A percentile compares a stretch with the other conserved stretches of the same genome.
phyloP scores from a whole-genome alignment of 2,113 vertebrate genomes.

The Platysternon megacephalum region DNA sequence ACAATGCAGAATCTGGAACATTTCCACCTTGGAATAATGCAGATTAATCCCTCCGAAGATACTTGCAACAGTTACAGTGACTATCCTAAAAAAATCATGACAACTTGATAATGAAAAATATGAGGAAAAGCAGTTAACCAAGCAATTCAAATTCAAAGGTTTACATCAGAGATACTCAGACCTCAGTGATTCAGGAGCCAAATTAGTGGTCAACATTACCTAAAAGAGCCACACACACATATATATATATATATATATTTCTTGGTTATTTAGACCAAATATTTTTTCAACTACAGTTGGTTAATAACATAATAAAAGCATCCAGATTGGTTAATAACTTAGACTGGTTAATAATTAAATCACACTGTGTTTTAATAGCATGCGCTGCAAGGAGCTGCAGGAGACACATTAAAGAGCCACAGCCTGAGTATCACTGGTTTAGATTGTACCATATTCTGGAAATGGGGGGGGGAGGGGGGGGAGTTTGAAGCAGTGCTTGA shows the following conservation, averaged over 20 bases:
- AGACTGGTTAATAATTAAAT: too few relatives aligned
- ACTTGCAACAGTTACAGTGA: slow-evolving; percentile 41
- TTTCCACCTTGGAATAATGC: slow-evolving; percentile 49
- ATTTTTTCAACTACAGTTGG: too few relatives aligned
- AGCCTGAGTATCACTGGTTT: too few relatives aligned
- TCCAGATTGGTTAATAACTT: neutral
- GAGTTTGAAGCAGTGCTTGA: too few relatives aligned
- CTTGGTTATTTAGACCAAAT: too few relatives aligned
- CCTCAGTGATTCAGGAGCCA: neutral
- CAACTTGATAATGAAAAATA: slow-evolving; percentile 22
- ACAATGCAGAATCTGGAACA: slow-evolving; percentile 37
- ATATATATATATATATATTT: too few relatives aligned
- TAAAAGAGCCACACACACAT: neutral
- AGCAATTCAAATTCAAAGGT: slow-evolving; percentile 48
- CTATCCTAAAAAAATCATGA: slow-evolving; percentile 56
- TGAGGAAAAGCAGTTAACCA: slow-evolving; percentile 37
- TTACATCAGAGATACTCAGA: neutral
- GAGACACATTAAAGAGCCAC: too few relatives aligned
- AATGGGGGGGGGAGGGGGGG: too few relatives aligned
- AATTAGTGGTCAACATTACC: neutral
- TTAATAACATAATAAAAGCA: too few relatives aligned
- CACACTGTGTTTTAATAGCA: too few relatives aligned
- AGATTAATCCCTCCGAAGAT: slow-evolving; percentile 26
- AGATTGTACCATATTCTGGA: too few relatives aligned
- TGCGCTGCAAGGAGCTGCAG: too few relatives aligned